Evolutionary conservation across 2,113 vertebrate genomes (phyloP).

Genomic region (Regulus satrapa): DNA sequence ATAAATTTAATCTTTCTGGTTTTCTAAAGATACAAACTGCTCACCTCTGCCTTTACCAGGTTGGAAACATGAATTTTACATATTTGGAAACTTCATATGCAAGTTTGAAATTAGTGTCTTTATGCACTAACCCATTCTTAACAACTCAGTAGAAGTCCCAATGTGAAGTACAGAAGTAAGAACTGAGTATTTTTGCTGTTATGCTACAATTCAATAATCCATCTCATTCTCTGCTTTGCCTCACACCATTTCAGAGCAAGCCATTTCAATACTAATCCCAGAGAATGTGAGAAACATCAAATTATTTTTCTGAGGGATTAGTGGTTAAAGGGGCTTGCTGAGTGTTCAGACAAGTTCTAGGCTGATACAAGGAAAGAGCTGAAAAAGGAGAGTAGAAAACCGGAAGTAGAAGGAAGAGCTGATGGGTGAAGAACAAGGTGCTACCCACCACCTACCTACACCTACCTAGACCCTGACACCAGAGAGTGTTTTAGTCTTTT

Average conservation of each 20-base stretch:
- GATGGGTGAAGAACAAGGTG: background rate
- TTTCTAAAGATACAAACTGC: background rate
- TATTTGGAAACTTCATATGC: background rate
- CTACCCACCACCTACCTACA: background rate
- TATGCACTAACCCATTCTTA: background rate
- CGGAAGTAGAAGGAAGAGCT: background rate
- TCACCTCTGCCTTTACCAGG: background rate
- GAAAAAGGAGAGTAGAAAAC: background rate
- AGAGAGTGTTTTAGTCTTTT: background rate
- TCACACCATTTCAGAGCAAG: background rate
- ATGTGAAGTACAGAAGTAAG: background rate
- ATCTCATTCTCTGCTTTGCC: background rate
- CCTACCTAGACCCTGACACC: background rate
- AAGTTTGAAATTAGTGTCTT: background rate
- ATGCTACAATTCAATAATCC: background rate
- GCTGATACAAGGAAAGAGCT: background rate
- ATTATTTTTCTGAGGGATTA: background rate
- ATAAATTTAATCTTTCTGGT: background rate
- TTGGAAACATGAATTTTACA: background rate
- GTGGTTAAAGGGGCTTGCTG: background rate
- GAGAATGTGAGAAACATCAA: background rate
- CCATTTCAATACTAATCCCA: background rate
- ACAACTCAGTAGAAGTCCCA: background rate
- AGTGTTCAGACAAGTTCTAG: background rate
- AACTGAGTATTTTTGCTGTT: background rate